A percentile compares a stretch with the other conserved stretches of the same genome.
Conservation (phyloP, 1,140 invertebrate genomes). For the Chlorops oryzae region DNA sequence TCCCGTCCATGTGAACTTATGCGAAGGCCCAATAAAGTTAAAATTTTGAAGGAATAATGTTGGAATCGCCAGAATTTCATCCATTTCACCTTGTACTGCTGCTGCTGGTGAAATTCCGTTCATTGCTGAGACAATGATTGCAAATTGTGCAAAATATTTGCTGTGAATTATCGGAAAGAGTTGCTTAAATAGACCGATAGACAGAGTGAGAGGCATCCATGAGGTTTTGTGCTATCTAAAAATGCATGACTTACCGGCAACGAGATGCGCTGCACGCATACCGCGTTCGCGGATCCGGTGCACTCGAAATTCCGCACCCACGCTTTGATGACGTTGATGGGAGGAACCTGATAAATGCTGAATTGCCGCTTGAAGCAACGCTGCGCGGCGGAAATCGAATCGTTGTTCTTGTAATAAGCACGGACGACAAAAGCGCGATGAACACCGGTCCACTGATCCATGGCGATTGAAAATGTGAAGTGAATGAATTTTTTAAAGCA, state of each 20-base stretch:
- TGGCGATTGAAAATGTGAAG: slow-evolving; percentile 19
- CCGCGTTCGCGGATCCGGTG: slow-evolving; percentile 36
- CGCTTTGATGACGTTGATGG: slow-evolving; percentile 35
- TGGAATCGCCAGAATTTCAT: too few species aligned
- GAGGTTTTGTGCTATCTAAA: not conserved
- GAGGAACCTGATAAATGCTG: slow-evolving; percentile 39
- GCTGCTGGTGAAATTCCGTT: slow-evolving; percentile 39
- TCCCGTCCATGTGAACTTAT: too few species aligned
- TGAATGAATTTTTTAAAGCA: too few species aligned
- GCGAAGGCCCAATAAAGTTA: too few species aligned
- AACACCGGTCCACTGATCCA: slow-evolving; percentile 43
- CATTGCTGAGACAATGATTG: slow-evolving; percentile 37
- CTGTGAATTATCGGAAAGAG: slow-evolving; percentile 12
- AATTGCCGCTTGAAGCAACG: slow-evolving; percentile 39
- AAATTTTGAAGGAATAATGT: too few species aligned
- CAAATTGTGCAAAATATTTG: slow-evolving; percentile 41
- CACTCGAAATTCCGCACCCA: slow-evolving; percentile 42
- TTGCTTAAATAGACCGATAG: not conserved
- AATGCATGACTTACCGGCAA: slow-evolving; percentile 27
- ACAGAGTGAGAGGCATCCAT: not conserved
- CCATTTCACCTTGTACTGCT: too few species aligned
- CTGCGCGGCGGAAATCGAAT: slow-evolving; percentile 39
- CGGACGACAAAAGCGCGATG: slow-evolving; percentile 41
- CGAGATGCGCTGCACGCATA: slow-evolving; percentile 17
- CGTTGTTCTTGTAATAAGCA: slow-evolving; percentile 42